Base-by-base conservation (phyloP, 2,113 vertebrate genomes). In the Microtus ochrogaster region DNA sequence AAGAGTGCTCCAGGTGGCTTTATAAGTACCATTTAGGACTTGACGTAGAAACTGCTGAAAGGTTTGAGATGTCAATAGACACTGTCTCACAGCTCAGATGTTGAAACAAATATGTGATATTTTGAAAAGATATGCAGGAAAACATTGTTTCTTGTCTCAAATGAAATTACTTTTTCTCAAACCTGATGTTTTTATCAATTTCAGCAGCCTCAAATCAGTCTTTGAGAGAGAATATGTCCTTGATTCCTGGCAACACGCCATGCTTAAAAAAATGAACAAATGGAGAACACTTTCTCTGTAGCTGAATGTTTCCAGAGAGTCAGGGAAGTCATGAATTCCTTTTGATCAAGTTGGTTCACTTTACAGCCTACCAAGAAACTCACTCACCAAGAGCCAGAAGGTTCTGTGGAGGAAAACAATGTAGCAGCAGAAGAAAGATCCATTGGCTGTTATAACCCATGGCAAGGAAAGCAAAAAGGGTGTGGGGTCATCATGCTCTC, bases 101-200 rank as follows among this genome's bases (percentile, higher is more conserved):
- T 96, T 41, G 30, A 91, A 97, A 83, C 2, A 22, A 55, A 44
- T 89, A 19, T 52, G 41, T 44, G 58, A 24, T 41, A 93, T 95
- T 95, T 95, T 96, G 79, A 92, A 96, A 61, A 87, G 17, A 88
- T 41, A 16, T 58, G 39, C 70, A 68, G 49, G 44, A 36, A 36
- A 79, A 76, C 79, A 76, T 49, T 87, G 65, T 74, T 65, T 68
- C 16, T 89, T 41, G 63, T 92, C 14, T 93, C 70, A 93, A 36
- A 58, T 58, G 79, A 84, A 96, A 90, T 96, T 87, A 84, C 63
- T 88, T 89, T 89, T 76, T 81, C 52, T 66, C 74, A 89, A 90
- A 61, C 33, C n/a, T 41, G 26, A 61, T 88, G 70, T 91, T 84
- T 88, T 26, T 47, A 74, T 61, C 89, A 77, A 94, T 58, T 94